Conservation (phyloP, 2,888 invertebrate species). For the Volucella zonaria region DNA sequence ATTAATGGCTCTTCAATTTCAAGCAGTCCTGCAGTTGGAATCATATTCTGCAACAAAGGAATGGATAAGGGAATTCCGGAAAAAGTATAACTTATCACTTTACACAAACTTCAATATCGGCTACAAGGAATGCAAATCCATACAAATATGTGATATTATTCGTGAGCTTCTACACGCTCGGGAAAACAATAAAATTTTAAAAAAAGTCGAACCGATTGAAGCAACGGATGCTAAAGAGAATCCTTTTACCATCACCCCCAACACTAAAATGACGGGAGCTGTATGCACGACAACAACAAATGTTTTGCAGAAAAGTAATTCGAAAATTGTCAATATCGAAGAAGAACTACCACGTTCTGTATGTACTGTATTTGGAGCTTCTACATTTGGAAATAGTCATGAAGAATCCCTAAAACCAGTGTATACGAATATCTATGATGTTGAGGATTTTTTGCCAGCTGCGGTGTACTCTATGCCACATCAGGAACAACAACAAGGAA, state of each 20-base stretch:
- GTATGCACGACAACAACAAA: too few relatives aligned
- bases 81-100: neutral
- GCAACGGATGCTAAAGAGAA: too few relatives aligned
- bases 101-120: neutral
- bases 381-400: neutral
- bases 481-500: too few relatives aligned
- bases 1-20: conserved; percentile 26
- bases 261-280: too few relatives aligned
- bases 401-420: neutral
- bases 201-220: neutral
- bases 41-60: neutral
- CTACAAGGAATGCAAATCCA: conserved; percentile 24
- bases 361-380: conserved; percentile 22
- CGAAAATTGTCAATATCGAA: conserved; percentile 22
- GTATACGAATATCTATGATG: neutral
- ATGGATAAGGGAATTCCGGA: conserved; percentile 27
- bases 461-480: neutral
- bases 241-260: too few relatives aligned
- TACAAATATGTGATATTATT: conserved; percentile 13
- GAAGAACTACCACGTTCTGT: conserved; percentile 24
- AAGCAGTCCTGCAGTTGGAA: neutral
- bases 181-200: neutral
- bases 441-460: conserved; percentile 2
- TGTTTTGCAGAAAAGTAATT: neutral
- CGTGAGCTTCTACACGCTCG: conserved; percentile 1